These are phyloP conservation scores for Boloria euphrosyne DNA, from an alignment of 2,888 invertebrate species.

Conservation along the genomic window DNA sequence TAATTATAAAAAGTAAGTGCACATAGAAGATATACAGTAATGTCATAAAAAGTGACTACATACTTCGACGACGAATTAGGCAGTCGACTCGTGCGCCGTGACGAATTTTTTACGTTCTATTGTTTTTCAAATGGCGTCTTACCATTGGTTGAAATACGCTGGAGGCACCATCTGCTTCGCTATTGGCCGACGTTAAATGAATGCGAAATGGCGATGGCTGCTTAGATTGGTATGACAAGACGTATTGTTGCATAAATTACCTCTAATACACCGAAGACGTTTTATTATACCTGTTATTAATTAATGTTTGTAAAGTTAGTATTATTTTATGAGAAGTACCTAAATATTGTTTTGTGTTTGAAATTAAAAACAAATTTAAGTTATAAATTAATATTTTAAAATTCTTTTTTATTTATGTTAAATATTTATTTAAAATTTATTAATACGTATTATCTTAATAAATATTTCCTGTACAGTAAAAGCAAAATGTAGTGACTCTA, in stretches of 20 bases:
- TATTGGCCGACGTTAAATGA: conserved; percentile 67
- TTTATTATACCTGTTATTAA: conserved; percentile 48
- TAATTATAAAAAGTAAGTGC: neutral
- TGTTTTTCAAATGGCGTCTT: conserved; percentile 74
- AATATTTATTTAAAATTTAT: no score
- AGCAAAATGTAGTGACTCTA: no score
- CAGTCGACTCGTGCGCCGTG: conserved; percentile 63
- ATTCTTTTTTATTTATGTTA: no score
- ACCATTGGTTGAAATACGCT: conserved; percentile 63
- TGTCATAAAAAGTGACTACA: neutral
- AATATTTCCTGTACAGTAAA: no score
- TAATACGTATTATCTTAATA: no score
- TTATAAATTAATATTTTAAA: no score
- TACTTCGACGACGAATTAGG: conserved; percentile 59
- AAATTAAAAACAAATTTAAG: no score
- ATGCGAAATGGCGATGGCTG: conserved; percentile 78
- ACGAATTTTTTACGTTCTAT: conserved; percentile 80
- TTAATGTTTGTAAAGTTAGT: neutral
- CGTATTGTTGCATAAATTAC: conserved; percentile 76
- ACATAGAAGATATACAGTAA: neutral
- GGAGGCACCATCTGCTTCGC: conserved; percentile 61
- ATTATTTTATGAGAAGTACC: neutral
- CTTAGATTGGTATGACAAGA: conserved; percentile 68
- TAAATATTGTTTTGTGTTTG: neutral
- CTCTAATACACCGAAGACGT: conserved; percentile 40